Conservation (phyloP, 1,140 invertebrate genomes). For the Fopius arisanus region DNA sequence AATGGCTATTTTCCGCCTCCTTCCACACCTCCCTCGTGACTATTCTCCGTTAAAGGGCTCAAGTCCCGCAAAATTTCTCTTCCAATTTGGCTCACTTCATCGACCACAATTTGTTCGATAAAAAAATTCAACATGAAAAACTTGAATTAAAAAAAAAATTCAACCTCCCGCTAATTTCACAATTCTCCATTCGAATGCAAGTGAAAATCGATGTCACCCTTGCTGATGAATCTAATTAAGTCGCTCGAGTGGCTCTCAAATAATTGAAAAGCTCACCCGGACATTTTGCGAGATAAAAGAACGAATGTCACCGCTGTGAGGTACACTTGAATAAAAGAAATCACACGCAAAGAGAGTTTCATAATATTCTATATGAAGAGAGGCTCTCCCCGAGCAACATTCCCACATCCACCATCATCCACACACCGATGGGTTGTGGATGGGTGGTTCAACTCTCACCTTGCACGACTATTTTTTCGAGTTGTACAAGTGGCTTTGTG, state of each 20-base stretch:
- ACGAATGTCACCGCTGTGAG: not conserved
- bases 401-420: not conserved
- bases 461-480: conserved; percentile 48
- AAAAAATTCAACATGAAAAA: too few species aligned
- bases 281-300: not conserved
- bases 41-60: not conserved
- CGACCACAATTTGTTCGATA: too few species aligned
- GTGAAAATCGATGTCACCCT: not conserved
- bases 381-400: not conserved
- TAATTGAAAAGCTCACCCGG: not conserved
- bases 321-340: conserved; percentile 3
- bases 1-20: too few species aligned
- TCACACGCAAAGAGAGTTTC: not conserved
- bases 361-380: conserved; percentile 19
- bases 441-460: conserved; percentile 29
- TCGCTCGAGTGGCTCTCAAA: not conserved
- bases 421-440: not conserved
- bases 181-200: not conserved
- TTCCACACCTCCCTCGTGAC: not conserved
- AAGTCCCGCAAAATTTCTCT: not conserved
- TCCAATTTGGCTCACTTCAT: not conserved
- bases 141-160: too few species aligned
- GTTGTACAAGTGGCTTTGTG: conserved; percentile 57
- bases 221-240: not conserved
- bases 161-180: not conserved